Base-by-base conservation (phyloP, 2,797 vertebrate species). In the Tokudaia tokunoshimensis region DNA sequence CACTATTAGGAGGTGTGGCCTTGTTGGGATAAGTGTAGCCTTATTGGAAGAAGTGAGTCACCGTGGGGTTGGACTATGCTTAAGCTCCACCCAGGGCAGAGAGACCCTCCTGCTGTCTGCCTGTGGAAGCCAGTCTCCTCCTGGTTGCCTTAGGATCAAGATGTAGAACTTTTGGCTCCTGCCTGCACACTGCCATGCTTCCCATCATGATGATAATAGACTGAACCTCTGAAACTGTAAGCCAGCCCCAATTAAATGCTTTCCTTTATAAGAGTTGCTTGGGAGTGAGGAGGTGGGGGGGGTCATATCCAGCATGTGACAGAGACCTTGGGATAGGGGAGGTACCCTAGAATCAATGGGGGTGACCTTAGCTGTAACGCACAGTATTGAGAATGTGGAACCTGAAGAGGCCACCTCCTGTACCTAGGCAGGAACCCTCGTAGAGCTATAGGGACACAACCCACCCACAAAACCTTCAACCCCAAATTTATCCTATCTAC, bases 261-360 rank as follows among this genome's bases (percentile, higher is more conserved):
- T 72, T 37, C 70, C 8, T 72, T 20, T 72, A 37, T 20, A 72
- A 20, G 70, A 72, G n/a, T 37, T 20, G 19, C 70, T n/a, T 8
- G 3, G 70, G n/a, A 8, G 14, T 10, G 7, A 7, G 2, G 70
- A 1, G 19, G 8, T 10, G 5, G 3, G 34, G 34, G 17, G 70
- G 14, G 2, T 15, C n/a, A 72, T 37, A 17, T 72, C n/a, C 19
- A n/a, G 70, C 34, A 72, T 72, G 70, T 72, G 70, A 72, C 70
- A 37, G 70, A 72, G n/a, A 72, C n/a, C 8, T 72, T 72, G n/a
- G n/a, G n/a, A 20, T 72, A 37, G 19, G 67, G n/a, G 70, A 72
- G 19, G 70, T 72, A 7, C 70, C 17, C 34, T n/a, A 72, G 67
- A 37, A 72, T 7, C 67, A 72, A 12, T 37, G 34, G 17, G 7